These are phyloP conservation scores for Eupithecia tripunctaria DNA, from an alignment of 2,888 invertebrate species.

Conservation along the genomic window DNA sequence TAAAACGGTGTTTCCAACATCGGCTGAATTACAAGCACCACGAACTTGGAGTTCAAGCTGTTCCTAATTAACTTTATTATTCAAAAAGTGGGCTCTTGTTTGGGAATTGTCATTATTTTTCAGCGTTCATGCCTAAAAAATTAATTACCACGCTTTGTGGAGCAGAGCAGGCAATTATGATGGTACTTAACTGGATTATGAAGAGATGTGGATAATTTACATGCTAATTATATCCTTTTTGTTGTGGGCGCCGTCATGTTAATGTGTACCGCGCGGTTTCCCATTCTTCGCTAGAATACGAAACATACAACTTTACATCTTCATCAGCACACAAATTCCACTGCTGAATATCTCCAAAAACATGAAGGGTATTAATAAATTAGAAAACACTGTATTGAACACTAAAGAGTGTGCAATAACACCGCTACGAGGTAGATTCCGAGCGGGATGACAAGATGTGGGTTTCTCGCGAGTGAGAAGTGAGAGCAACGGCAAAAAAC, in stretches of 20 bases:
- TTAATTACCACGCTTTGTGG: neutral
- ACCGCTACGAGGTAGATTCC: too few species aligned
- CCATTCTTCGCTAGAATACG: neutral
- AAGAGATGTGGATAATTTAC: conserved; percentile 12
- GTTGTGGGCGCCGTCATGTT: neutral
- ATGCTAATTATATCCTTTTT: neutral
- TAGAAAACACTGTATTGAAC: too few species aligned
- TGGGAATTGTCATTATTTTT: conserved; percentile 40
- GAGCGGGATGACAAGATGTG: too few species aligned
- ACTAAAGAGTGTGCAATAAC: too few species aligned
- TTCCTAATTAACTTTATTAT: conserved; percentile 32
- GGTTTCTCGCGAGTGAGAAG: too few species aligned
- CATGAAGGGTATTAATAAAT: too few species aligned
- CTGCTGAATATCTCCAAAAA: too few species aligned
- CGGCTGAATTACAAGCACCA: conserved; percentile 9
- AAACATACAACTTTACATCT: neutral
- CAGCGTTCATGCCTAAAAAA: conserved; percentile 41
- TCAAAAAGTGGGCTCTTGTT: conserved; percentile 29
- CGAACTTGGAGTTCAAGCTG: conserved; percentile 16
- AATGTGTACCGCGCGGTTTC: neutral
- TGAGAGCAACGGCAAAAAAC: too few species aligned
- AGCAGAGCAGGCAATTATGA: conserved; percentile 7
- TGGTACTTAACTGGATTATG: conserved; percentile 6
- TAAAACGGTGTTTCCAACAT: conserved; percentile 1
- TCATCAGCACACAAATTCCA: too few species aligned